Conservation (phyloP, 2,888 invertebrate species). For the Trachelus troglodyta region DNA sequence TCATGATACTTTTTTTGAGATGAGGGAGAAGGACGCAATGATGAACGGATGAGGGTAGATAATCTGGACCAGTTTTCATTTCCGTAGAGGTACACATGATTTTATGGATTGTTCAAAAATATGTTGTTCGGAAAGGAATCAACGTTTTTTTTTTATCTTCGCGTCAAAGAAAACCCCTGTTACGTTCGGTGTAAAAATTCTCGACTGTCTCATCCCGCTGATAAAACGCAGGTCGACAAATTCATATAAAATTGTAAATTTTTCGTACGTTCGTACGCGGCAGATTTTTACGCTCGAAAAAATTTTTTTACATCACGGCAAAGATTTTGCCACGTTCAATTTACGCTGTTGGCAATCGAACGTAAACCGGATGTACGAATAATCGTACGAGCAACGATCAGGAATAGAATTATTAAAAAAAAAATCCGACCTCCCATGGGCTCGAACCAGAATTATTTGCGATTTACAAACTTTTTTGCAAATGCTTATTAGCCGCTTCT, state of each 20-base stretch:
- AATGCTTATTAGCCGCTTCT: neutral
- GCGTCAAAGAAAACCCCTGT: neutral
- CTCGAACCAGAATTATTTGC: neutral
- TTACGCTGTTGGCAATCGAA: neutral
- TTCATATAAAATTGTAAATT: neutral
- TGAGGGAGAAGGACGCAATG: neutral
- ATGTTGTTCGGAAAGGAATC: neutral
- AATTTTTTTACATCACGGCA: neutral
- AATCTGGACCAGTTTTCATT: neutral
- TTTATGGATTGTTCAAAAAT: neutral
- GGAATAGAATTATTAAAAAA: neutral
- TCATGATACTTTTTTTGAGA: neutral
- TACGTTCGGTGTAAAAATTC: neutral
- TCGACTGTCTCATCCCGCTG: neutral
- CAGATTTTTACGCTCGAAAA: neutral
- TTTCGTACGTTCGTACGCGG: neutral
- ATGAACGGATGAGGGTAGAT: neutral
- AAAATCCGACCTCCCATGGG: neutral
- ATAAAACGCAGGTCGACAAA: neutral
- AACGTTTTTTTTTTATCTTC: neutral
- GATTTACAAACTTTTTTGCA: neutral
- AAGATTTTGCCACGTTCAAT: neutral
- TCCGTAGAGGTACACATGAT: neutral
- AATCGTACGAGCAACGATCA: neutral
- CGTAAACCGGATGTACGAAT: neutral